Conservation (phyloP, 2,797 vertebrate genomes). For the Telmatherina bonti region DNA sequence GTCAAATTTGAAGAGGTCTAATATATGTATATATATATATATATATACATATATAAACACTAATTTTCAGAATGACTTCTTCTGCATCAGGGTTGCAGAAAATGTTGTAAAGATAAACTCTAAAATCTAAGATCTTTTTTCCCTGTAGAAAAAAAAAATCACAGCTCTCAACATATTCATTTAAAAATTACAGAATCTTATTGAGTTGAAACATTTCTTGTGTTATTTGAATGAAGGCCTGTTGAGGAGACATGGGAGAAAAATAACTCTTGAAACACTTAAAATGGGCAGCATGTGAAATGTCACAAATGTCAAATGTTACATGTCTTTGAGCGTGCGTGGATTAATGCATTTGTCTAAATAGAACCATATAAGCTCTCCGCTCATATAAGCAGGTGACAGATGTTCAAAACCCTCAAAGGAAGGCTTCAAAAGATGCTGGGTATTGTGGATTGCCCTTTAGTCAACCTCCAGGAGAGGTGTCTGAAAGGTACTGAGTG, state of each 20-base stretch:
- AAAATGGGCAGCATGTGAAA: background rate
- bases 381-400: constrained; percentile 12
- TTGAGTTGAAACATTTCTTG: background rate
- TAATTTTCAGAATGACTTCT: background rate
- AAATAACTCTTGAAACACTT: background rate
- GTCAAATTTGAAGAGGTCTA: too few relatives aligned
- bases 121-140: background rate
- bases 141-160: too few relatives aligned
- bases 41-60: background rate
- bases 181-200: background rate
- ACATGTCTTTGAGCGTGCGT: background rate
- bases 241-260: too few relatives aligned
- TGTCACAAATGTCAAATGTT: background rate
- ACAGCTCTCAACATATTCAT: background rate
- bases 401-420: constrained; percentile 15
- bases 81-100: background rate
- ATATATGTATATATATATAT: too few relatives aligned
- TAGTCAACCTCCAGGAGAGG: constrained; percentile 19
- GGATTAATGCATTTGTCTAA: constrained; percentile 11
- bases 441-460: constrained; percentile 12
- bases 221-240: too few relatives aligned
- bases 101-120: background rate
- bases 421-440: background rate
- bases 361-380: background rate
- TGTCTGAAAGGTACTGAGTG: constrained; percentile 23